Conservation (phyloP, 1,140 invertebrate genomes). For the Orchesella cincta region DNA sequence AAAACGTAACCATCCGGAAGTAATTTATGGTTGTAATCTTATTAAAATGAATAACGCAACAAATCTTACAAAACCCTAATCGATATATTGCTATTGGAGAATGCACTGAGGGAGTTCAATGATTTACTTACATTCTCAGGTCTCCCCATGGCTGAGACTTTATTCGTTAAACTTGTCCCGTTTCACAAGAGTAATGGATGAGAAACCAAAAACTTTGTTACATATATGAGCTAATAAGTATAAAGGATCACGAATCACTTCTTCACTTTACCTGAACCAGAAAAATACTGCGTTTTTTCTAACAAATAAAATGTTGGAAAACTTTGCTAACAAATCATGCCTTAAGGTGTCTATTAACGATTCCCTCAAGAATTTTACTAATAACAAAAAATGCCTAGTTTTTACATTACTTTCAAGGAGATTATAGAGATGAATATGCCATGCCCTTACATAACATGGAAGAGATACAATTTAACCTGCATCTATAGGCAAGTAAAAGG, state of each 20-base stretch:
- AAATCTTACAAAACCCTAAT: not conserved
- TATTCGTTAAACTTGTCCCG: not conserved
- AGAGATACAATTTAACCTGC: not conserved
- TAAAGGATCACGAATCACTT: not conserved
- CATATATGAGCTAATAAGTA: not conserved
- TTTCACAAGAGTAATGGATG: not conserved
- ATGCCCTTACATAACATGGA: not conserved
- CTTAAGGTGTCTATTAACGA: slow-evolving; percentile 13
- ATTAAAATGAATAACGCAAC: not conserved
- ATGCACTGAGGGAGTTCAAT: not conserved
- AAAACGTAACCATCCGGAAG: not conserved
- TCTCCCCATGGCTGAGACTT: not conserved
- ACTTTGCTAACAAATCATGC: not conserved
- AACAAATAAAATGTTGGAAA: not conserved
- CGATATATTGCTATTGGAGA: not conserved
- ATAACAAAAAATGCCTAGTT: not conserved
- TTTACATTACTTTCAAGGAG: not conserved
- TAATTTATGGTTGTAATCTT: not conserved
- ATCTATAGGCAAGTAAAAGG: not conserved
- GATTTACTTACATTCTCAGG: not conserved
- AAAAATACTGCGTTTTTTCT: too few relatives aligned
- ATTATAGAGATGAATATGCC: not conserved
- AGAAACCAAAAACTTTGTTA: not conserved
- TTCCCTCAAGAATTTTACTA: not conserved
- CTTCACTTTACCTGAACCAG: not conserved